Base-by-base conservation (phyloP, 1,140 invertebrate species). In the Rhyacophila brunnea region DNA sequence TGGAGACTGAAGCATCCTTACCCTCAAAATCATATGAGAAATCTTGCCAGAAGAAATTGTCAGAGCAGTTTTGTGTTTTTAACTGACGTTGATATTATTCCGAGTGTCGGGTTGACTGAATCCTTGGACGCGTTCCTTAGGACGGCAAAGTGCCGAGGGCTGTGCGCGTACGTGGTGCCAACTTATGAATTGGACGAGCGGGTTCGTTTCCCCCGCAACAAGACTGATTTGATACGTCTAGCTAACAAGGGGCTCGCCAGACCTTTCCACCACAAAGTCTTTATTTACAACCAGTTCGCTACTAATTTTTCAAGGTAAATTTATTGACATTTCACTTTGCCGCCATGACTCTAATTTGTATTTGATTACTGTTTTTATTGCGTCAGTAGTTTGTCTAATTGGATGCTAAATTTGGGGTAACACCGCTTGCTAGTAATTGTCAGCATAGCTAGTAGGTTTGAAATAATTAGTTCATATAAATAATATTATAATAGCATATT, bases 181-280 rank as follows among this genome's bases (percentile, higher is more conserved):
- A 95, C 92, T 0, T 96, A 94, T 71, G 94, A 97, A 74, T 74
- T 95, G 47, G 88, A 92, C 65, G 83, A 84, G 15, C 75, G 86
- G 23, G 86, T 91, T 1, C 77, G 80, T 1, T 92, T 93, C 68
- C 93, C 93, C 0, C 70, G 75, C 2, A 91, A 88, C 62, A 95
- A 95, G 71, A 82, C 81, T 1, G 87, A 89, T 34, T 73, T 97
- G 1, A 69, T 95, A 7, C 74, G 87, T 47, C 72, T 93, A 18
- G 87, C 89, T 1, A 85, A 80, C 51, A 87, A 87, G 64, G 87
- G 88, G 13, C 71, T 90, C 4, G 90, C 93, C 0, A 83, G 92
- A 68, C 94, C 93, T 0, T 97, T 97, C 70, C 95, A 97, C 74
- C 86, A 90, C 61, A 92, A 93, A 71, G 88, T 95, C 35, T 97